phyloP scores from a whole-genome alignment of 2,888 invertebrate genomes.

The Conus canariensis region DNA sequence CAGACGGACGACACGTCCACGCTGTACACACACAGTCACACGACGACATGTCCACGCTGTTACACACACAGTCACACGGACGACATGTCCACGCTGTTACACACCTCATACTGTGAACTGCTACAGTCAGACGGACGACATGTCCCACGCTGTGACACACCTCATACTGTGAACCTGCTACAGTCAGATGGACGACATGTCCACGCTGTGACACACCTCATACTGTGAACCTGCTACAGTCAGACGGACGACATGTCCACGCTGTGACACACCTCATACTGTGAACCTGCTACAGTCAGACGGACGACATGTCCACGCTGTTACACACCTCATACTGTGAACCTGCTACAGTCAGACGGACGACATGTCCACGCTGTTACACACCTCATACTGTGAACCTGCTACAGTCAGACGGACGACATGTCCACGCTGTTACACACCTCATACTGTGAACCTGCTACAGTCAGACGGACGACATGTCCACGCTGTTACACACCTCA shows the following conservation, averaged over 20 bases:
- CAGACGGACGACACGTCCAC: background rate
- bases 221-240: too few relatives aligned
- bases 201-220: background rate
- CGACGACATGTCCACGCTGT: background rate
- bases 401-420: background rate
- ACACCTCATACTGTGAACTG: too few relatives aligned
- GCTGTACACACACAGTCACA: background rate
- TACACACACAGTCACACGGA: background rate
- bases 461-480: background rate
- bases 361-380: conserved; percentile 20
- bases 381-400: conserved; percentile 49
- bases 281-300: too few relatives aligned
- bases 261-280: too few relatives aligned
- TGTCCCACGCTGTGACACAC: background rate
- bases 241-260: too few relatives aligned
- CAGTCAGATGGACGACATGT: background rate
- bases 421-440: background rate
- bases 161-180: too few relatives aligned
- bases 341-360: background rate
- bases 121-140: background rate
- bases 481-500: conserved; percentile 48
- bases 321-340: background rate
- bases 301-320: background rate
- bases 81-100: background rate
- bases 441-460: too few relatives aligned